Base-by-base conservation (phyloP, 2,888 invertebrate species). In the Meghimatium bilineatum region DNA sequence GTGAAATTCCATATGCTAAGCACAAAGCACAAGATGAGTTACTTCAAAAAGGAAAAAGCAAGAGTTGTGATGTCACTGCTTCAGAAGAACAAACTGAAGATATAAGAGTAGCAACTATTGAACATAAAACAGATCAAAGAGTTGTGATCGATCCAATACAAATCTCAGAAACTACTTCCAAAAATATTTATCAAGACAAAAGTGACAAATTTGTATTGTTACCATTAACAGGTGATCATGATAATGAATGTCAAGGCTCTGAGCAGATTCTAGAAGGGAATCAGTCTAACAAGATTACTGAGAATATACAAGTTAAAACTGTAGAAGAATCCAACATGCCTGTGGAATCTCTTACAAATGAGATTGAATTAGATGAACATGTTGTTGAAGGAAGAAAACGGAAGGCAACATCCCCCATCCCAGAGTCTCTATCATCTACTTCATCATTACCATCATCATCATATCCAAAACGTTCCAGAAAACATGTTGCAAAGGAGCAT, bases 381-480 rank as follows among this genome's bases (percentile, higher is more conserved):
- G 36, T 14, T 67, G 38, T 38, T 2, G 20, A 3, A 17, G 20
- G 34, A 17, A 78, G 38, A n/a, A 78, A 78, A 32, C 38, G 66
- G 34, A 78, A 23, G 49, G 38, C 66, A 44, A 44, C 63, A 44
- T 78, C 78, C 44, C 63, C 78, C 1, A 8, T 26, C 8, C 38
- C 29, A 66, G 66, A 78, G 17, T 74, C 74, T 20, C 14, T 66
- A 52, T 52, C 32, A 66, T 29, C 78, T 17, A 14, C 78, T 10
- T 67, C 78, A 44, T 78, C 78, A 67, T n/a, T 52, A 60, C 8
- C 20, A 1, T 8, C 76, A 60, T 29, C 67, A 49, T 32, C 78
- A 78, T 44, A 74, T 74, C 29, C 52, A 44, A 44, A 78, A 63
- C 66, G 34, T 44, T 78, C 67, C 38, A 66, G 44, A 44, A 78